Evolutionary conservation across 2,888 invertebrate species (phyloP).

Genomic region (Melanostoma mellinum): DNA sequence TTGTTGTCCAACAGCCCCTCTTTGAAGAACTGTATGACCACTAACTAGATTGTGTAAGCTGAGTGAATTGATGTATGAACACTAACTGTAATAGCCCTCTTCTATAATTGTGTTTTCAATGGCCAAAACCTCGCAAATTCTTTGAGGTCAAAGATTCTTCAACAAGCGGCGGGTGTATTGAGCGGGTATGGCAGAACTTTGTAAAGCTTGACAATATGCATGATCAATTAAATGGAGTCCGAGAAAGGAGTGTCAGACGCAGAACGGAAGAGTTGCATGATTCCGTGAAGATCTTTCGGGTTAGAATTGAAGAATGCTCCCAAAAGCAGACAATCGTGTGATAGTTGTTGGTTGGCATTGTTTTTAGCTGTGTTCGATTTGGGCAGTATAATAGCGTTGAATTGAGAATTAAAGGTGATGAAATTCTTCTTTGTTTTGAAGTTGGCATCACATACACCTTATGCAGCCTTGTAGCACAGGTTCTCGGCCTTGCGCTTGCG

Average conservation of each 20-base stretch:
- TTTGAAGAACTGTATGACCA: conserved; percentile 89
- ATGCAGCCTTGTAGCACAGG: not conserved
- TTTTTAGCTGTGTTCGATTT: conserved; percentile 76
- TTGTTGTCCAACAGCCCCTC: conserved; percentile 89
- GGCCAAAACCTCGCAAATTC: conserved; percentile 90
- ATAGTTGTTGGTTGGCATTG: conserved; percentile 86
- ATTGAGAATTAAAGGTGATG: conserved; percentile 16
- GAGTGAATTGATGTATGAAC: conserved; percentile 83
- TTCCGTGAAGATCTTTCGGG: conserved; percentile 89
- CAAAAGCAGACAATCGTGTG: conserved; percentile 89
- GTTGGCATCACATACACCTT: not conserved
- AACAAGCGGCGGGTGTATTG: not conserved
- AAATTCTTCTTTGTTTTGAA: not conserved
- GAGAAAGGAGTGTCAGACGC: conserved; percentile 90
- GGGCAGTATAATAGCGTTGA: conserved; percentile 26
- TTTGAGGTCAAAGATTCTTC: conserved; percentile 79
- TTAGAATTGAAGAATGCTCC: conserved; percentile 90
- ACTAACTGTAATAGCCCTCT: conserved; percentile 87
- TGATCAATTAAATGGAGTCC: conserved; percentile 88
- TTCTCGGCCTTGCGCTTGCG: not conserved
- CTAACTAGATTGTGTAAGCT: conserved; percentile 86
- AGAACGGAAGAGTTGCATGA: conserved; percentile 88
- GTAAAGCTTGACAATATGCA: conserved; percentile 87
- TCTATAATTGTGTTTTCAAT: conserved; percentile 89
- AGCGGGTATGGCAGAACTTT: conserved; percentile 67